phyloP scores from a whole-genome alignment of 2,888 invertebrate species.

The Pteria penguin region DNA sequence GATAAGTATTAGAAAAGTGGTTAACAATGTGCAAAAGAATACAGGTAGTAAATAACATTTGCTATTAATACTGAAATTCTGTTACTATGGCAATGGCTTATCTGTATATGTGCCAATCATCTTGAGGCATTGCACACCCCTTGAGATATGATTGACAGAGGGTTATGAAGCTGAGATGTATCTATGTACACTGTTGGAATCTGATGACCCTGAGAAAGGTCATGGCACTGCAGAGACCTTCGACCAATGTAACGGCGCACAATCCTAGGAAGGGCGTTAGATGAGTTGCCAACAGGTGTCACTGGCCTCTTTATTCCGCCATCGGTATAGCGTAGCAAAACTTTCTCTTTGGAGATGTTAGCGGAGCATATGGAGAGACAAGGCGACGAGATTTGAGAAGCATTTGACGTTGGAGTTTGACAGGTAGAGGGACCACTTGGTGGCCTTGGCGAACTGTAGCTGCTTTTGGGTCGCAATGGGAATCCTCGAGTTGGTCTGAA shows the following conservation, averaged over 20 bases:
- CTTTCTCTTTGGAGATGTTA: conserved; percentile 47
- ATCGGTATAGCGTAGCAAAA: conserved; percentile 63
- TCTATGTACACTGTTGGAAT: conserved; percentile 59
- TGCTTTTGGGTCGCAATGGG: conserved; percentile 51
- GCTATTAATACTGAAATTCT: too few species aligned
- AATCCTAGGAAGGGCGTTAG: conserved; percentile 54
- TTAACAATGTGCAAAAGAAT: too few species aligned
- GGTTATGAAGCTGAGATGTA: conserved; percentile 61
- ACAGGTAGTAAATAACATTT: too few species aligned
- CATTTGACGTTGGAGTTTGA: conserved; percentile 17
- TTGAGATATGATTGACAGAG: conserved; percentile 64
- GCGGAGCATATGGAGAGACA: conserved; percentile 28
- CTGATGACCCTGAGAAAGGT: conserved; percentile 48
- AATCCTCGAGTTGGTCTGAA: conserved; percentile 50
- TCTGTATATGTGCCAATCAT: too few species aligned
- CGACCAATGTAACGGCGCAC: conserved; percentile 61
- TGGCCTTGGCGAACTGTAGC: conserved; percentile 51
- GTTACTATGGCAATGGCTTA: too few species aligned
- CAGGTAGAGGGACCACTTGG: conserved; percentile 52
- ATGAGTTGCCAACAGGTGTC: conserved; percentile 42
- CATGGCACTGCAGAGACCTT: conserved; percentile 54
- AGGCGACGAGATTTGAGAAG: conserved; percentile 17
- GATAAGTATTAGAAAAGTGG: too few species aligned
- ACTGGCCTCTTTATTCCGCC: conserved; percentile 59
- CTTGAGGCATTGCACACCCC: conserved; percentile 26